Conservation (phyloP, 2,888 invertebrate species). For the Drosophila niveifrons region DNA sequence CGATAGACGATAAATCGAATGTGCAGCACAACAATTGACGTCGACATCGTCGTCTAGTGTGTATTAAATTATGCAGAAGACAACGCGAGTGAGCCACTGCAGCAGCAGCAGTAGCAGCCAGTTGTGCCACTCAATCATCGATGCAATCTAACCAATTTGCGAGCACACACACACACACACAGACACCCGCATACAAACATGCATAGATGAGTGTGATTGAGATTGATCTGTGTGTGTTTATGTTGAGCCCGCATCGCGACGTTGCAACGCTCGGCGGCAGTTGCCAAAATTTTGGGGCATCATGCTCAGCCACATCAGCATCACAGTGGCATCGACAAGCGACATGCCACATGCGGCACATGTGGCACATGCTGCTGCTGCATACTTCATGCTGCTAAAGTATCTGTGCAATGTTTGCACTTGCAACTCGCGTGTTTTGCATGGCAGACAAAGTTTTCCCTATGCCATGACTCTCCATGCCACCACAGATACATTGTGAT, state of each 20-base stretch:
- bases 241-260: conserved; percentile 44
- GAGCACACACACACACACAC: conserved; percentile 20
- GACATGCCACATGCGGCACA: conserved; percentile 29
- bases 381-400: conserved; percentile 27
- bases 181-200: conserved; percentile 20
- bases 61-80: conserved; percentile 39
- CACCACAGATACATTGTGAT: conserved; percentile 37
- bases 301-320: conserved; percentile 29
- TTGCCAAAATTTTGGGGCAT: conserved; percentile 33
- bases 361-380: conserved; percentile 15
- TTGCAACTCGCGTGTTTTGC: conserved; percentile 34
- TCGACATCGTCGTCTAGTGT: conserved; percentile 9
- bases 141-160: conserved; percentile 40
- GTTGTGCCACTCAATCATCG: conserved; percentile 42
- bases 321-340: conserved; percentile 18
- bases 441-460: conserved; percentile 35
- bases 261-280: conserved; percentile 9
- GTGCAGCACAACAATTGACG: conserved; percentile 7
- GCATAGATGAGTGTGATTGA: conserved; percentile 29
- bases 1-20: conserved; percentile 34
- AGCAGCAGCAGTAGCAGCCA: conserved; percentile 7
- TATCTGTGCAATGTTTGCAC: conserved; percentile 53
- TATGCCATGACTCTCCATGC: conserved; percentile 9
- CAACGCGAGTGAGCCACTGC: conserved; percentile 10
- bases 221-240: conserved; percentile 60